Evolutionary conservation across 2,797 vertebrate species (phyloP).

Genomic region (Esox lucius): DNA sequence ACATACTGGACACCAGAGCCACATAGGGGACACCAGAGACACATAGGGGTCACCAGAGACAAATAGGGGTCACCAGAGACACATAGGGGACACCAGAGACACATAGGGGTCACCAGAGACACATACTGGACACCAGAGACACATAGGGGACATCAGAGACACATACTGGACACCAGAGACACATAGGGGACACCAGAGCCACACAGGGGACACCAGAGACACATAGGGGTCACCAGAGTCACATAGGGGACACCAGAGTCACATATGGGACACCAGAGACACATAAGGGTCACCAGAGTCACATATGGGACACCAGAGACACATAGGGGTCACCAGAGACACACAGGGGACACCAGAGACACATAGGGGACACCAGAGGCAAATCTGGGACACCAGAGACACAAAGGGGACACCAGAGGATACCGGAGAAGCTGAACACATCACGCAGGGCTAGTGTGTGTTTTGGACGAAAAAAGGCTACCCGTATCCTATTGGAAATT

Average conservation of each 20-base stretch:
- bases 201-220: not conserved
- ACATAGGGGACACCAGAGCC: too few species aligned
- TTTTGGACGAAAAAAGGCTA: not conserved
- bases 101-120: too few species aligned
- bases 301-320: not conserved
- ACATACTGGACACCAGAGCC: too few species aligned
- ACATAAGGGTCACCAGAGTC: not conserved
- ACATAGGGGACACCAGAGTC: not conserved
- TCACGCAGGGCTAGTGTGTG: not conserved
- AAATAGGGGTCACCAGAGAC: too few species aligned
- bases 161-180: too few species aligned
- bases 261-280: too few species aligned
- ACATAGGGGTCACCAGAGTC: not conserved
- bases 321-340: not conserved
- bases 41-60: too few species aligned
- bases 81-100: too few species aligned
- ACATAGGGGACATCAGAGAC: too few species aligned
- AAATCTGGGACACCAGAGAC: too few species aligned
- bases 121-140: too few species aligned
- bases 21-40: too few species aligned
- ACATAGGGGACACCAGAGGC: not conserved
- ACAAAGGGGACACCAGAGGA: not conserved
- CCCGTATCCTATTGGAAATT: not conserved
- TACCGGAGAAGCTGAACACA: not conserved
- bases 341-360: not conserved